Percentiles rank a stretch among this genome's conserved stretches.
phyloP scores from a whole-genome alignment of 2,113 vertebrate species.

The Syngnathus typhle region DNA sequence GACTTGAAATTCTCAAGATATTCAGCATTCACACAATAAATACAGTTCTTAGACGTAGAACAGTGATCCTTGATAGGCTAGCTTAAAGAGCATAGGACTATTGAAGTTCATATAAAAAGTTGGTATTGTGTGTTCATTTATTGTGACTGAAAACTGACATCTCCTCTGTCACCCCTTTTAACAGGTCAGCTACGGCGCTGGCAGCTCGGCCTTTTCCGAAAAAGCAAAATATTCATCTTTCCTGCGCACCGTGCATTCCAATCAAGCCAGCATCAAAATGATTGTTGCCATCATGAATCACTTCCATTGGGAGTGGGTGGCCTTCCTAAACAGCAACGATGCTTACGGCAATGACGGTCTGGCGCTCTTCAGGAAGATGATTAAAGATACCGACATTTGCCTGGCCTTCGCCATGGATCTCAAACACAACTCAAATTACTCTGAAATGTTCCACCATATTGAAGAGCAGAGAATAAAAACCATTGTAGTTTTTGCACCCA shows the following conservation, averaged over 20 bases:
- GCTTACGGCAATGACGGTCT: slow-evolving; percentile 59
- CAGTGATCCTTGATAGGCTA: not conserved
- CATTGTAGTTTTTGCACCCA: slow-evolving; percentile 57
- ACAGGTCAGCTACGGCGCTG: slow-evolving; percentile 71
- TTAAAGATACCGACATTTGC: slow-evolving; percentile 49
- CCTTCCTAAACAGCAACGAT: slow-evolving; percentile 62
- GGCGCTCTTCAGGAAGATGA: slow-evolving; percentile 51
- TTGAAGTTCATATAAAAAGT: not conserved
- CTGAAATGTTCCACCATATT: slow-evolving; percentile 51
- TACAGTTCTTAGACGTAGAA: not conserved
- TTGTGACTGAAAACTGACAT: not conserved
- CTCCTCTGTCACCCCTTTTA: not conserved
- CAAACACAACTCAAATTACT: not conserved
- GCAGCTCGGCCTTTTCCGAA: slow-evolving; percentile 53
- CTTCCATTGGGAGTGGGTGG: slow-evolving; percentile 81
- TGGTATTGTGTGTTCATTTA: not conserved
- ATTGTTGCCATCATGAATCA: slow-evolving; percentile 65
- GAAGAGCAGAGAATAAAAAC: slow-evolving; percentile 38
- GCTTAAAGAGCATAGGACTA: not conserved
- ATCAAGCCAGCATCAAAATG: slow-evolving; percentile 66
- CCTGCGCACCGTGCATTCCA: slow-evolving; percentile 73
- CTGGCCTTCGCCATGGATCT: slow-evolving; percentile 69
- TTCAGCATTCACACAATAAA: too few relatives aligned
- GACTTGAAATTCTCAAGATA: too few relatives aligned
- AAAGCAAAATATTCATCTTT: slow-evolving; percentile 75